Evolutionary conservation across 1,140 invertebrate genomes (phyloP).

Genomic region (Eumeta japonica): DNA sequence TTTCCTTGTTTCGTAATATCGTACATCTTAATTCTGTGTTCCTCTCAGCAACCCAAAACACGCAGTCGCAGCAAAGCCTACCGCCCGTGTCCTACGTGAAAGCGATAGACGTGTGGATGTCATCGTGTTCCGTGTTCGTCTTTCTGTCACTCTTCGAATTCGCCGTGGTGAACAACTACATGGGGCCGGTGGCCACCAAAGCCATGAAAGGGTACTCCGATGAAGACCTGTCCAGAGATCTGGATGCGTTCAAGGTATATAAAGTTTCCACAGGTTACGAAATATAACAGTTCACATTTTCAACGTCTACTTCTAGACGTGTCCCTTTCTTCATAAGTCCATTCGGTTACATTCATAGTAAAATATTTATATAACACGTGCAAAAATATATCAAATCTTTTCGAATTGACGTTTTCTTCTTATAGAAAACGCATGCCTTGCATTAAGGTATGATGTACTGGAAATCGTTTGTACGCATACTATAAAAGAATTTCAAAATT

Average conservation of each 20-base stretch:
- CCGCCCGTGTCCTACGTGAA: conserved; percentile 89
- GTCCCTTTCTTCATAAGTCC: too few species aligned
- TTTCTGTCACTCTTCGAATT: conserved; percentile 92
- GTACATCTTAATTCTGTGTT: not conserved
- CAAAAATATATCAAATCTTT: too few species aligned
- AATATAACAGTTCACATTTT: conserved; percentile 1
- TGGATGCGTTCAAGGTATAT: conserved; percentile 74
- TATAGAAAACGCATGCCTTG: too few species aligned
- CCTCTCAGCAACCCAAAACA: conserved; percentile 79
- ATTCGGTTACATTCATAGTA: too few species aligned
- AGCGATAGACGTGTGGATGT: conserved; percentile 93
- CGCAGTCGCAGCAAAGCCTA: conserved; percentile 85
- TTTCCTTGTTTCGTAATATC: too few species aligned
- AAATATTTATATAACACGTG: too few species aligned
- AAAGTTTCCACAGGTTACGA: not conserved
- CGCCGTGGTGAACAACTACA: conserved; percentile 88
- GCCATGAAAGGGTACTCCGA: conserved; percentile 89
- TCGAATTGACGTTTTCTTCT: too few species aligned
- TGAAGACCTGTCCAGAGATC: conserved; percentile 72
- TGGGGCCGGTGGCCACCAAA: conserved; percentile 83
- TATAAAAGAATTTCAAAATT: too few species aligned
- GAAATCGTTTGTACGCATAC: too few species aligned
- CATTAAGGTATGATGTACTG: too few species aligned
- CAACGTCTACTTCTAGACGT: too few species aligned
- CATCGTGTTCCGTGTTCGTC: conserved; percentile 87